These are phyloP conservation scores for Eretmochelys imbricata DNA, from an alignment of 2,113 vertebrate species.

Conservation along the genomic window DNA sequence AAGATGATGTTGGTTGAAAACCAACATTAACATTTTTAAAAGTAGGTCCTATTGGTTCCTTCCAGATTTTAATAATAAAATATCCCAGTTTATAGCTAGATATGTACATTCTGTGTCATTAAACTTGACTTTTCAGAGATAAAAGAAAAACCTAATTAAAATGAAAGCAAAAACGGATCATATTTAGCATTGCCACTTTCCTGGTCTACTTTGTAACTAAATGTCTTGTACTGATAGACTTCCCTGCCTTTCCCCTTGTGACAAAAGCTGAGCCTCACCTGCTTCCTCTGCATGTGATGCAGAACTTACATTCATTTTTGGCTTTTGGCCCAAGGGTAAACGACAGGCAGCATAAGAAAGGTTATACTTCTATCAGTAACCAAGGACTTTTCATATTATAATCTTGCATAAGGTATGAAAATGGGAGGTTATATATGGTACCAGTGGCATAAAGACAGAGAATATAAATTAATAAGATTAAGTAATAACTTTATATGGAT, in stretches of 20 bases:
- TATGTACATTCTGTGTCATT: not conserved
- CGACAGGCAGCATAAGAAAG: not conserved
- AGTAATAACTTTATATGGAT: not conserved
- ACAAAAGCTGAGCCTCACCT: not conserved
- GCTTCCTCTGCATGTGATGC: not conserved
- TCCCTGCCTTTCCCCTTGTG: not conserved
- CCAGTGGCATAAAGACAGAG: not conserved
- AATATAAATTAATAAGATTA: not conserved
- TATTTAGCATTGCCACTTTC: not conserved
- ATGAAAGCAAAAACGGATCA: not conserved
- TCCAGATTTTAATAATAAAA: not conserved
- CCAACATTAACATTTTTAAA: not conserved
- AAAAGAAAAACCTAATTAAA: not conserved
- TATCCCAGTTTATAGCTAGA: not conserved
- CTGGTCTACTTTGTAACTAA: not conserved
- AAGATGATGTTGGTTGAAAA: not conserved
- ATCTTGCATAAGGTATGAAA: not conserved
- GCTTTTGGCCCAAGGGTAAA: not conserved
- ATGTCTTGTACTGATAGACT: rapidly evolving
- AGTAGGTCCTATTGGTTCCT: not conserved
- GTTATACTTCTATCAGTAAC: not conserved
- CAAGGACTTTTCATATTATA: not conserved
- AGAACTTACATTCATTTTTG: not conserved
- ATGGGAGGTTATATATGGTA: not conserved
- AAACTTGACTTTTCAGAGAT: not conserved